Base-by-base conservation (phyloP, 2,888 invertebrate genomes). In the Drosophila neotestacea region DNA sequence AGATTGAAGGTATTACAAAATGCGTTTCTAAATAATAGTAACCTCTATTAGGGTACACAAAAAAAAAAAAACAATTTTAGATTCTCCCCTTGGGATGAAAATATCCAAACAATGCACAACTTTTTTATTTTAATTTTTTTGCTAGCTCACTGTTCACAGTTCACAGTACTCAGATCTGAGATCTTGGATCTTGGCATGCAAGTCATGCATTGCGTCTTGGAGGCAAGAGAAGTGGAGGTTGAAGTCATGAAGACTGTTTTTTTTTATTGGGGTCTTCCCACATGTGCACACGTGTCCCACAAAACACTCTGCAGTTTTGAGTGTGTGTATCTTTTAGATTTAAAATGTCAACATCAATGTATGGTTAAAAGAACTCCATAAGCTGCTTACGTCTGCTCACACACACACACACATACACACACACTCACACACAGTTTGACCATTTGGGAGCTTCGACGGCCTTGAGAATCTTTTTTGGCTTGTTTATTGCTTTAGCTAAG, bases 331-430 rank as follows among this genome's bases (percentile, higher is more conserved):
- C n/a, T 54, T 46, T 48, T n/a, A 41, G 66, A 32, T 59, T 63
- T 65, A 64, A 73, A 79, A 80, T 76, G 83, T 85, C 83, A 85
- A 83, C 80, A 62, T 61, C 62, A 61, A 38, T 68, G 62, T 65
- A 22, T 50, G 64, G 71, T 58, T 42, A 70, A 32, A 38, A 63
- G 59, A 65, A 42, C 73, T 39, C 46, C 41, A 42, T 76, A 76
- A 76, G 75, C 79, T 50, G 75, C 74, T 75, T 75, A 78, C 34
- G 41, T 50, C 16, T 76, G 48, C 59, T 48, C 22, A n/a, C 22
- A 22, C 22, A 22, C 22, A 22, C 22, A 22, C 22, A 22, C 22
- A 16, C 22, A 3, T 2, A 3, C 22, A 22, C 22, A 22, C 22
- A 22, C 22, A 22, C 22, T 1, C 16, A 16, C 22, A 3, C 22